Percentiles rank a stretch among this genome's conserved stretches.
These are phyloP conservation scores for Silurus lanzhouensis DNA, from an alignment of 2,797 vertebrate genomes.

Conservation along the genomic window DNA sequence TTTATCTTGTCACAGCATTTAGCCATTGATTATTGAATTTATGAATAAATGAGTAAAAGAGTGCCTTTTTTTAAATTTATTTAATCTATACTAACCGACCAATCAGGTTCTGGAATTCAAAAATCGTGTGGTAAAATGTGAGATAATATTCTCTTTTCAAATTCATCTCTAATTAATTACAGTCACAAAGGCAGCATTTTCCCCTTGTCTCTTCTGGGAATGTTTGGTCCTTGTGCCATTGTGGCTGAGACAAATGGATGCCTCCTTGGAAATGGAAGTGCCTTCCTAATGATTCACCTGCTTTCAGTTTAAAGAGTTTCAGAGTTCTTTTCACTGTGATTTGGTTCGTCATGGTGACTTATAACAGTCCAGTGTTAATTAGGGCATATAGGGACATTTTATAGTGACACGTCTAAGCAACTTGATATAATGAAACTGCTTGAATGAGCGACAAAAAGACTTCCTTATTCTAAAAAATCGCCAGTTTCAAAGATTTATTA, in stretches of 20 bases:
- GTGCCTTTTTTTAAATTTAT: neutral
- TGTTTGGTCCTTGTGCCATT: neutral
- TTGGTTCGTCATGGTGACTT: constrained; percentile 24
- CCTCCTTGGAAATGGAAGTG: constrained; percentile 4
- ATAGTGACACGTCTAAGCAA: neutral
- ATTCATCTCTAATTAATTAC: neutral
- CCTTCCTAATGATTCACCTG: constrained; percentile 39
- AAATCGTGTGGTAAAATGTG: neutral
- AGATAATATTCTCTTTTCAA: neutral
- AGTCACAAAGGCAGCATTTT: neutral
- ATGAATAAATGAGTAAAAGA: neutral
- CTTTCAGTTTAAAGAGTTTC: constrained; percentile 23
- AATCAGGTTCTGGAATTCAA: neutral
- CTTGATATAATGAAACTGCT: neutral
- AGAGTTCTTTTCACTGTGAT: constrained; percentile 9
- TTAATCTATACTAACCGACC: neutral
- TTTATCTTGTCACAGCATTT: neutral
- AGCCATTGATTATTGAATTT: neutral
- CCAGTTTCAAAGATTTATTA: neutral
- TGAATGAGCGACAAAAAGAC: neutral
- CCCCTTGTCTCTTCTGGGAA: neutral
- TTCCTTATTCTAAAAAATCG: neutral
- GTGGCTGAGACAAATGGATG: neutral
- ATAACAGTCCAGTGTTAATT: neutral
- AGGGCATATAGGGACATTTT: neutral